Base-by-base conservation (phyloP, 2,888 invertebrate species). In the Drosophila falleni region DNA sequence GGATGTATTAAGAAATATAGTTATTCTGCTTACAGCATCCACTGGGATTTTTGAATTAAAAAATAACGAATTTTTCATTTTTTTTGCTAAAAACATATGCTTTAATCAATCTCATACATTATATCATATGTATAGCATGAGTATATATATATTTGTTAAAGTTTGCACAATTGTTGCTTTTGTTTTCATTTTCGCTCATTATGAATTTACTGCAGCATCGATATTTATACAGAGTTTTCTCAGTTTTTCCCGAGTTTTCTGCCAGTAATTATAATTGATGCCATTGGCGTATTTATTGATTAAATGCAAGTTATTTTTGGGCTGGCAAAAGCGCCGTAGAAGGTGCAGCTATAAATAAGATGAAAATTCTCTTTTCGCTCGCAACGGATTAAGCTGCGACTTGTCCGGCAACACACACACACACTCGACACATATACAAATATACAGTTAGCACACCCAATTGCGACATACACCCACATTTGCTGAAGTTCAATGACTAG, bases 401-500 rank as follows among this genome's bases (percentile, higher is more conserved):
- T 76, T 78, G 70, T 70, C 70, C 49, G 50, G 39, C 54, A 65
- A 26, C 11, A 26, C 23, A 31, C 35, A 44, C 39, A 60, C 49
- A 37, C 29, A 49, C n/a, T n/a, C n/a, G 31, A 23, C 31, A 54
- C 16, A 54, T 31, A 39, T 9, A 50, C 16, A 15, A 10, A 16
- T 6, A 42, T 8, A 39, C 23, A 37, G 46, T 4, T 50, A 13
- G 16, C 61, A 68, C 63, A 54, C 62, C 62, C 50, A 55, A 19
- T 44, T 15, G 62, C 35, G 46, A 50, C 42, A 56, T 49, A 75
- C 63, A 61, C 75, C 68, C 73, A 79, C 72, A 70, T 69, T 78
- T 67, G 65, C 69, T 80, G 59, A 89, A 85, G 89, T 89, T 83
- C 84, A 89, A 84, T 86, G 89, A 89, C 89, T 85, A 89, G 70